Evolutionary conservation across 2,797 vertebrate species (phyloP).

Genomic region (Vultur gryphus): DNA sequence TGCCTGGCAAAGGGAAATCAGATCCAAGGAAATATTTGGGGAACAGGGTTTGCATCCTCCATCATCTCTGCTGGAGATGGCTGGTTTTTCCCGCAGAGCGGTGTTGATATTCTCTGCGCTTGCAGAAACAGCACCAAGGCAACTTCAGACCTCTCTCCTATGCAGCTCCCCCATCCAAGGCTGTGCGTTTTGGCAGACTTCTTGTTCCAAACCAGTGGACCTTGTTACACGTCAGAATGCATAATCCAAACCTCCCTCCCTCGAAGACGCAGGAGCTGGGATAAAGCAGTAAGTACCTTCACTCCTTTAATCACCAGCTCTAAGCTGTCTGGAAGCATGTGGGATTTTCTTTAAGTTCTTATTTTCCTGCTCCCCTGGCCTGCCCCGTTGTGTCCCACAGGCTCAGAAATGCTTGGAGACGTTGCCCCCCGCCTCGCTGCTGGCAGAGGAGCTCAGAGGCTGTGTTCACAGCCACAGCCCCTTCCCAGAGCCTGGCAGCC

Average conservation of each 20-base stretch:
- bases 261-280: not conserved
- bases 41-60: not conserved
- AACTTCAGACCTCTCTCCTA: not conserved
- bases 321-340: not conserved
- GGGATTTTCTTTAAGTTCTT: not conserved
- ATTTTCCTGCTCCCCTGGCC: not conserved
- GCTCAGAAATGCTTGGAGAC: no score
- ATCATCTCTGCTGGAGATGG: not conserved
- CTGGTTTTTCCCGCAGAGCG: not conserved
- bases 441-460: not conserved
- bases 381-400: not conserved
- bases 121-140: not conserved
- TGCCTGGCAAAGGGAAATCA: not conserved
- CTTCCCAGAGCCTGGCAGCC: not conserved
- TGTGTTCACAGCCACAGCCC: not conserved
- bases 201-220: slow-evolving; percentile 60
- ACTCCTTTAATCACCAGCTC: not conserved
- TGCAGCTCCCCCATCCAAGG: not conserved
- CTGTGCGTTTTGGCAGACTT: slow-evolving; percentile 25
- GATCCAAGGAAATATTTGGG: not conserved
- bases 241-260: slow-evolving; percentile 9
- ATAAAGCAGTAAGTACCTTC: not conserved
- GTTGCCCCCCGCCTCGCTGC: accelerated
- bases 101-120: not conserved
- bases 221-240: slow-evolving; percentile 26